A percentile compares a stretch with the other conserved stretches of the same genome.
Conservation (phyloP, 1,140 invertebrate species). For the Polypedilum pembai region DNA sequence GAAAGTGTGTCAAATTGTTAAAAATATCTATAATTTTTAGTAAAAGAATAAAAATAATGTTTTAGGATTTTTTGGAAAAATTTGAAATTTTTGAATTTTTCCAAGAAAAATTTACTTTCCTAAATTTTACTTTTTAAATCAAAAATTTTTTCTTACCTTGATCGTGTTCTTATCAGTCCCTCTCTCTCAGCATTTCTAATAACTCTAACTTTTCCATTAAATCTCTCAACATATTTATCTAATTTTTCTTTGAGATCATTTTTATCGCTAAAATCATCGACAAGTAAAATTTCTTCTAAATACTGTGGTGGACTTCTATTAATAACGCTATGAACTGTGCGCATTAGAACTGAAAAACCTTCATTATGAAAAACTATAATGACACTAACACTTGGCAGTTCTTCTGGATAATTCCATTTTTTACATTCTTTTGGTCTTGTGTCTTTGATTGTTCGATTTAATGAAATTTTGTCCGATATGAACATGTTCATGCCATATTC, state of each 20-base stretch:
- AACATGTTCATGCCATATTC: slow-evolving; percentile 98
- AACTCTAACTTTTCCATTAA: slow-evolving; percentile 80
- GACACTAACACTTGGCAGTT: slow-evolving; percentile 84
- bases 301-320: slow-evolving; percentile 84
- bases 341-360: slow-evolving; percentile 87
- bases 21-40: no score
- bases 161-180: slow-evolving; percentile 86
- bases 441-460: slow-evolving; percentile 74
- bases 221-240: slow-evolving; percentile 82
- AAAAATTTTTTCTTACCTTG: slow-evolving; percentile 39
- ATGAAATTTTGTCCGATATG: slow-evolving; percentile 86
- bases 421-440: slow-evolving; percentile 84
- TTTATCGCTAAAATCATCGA: slow-evolving; percentile 97
- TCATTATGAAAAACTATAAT: slow-evolving; percentile 99
- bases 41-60: no score
- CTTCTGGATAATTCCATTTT: slow-evolving; percentile 90
- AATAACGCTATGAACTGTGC: slow-evolving; percentile 95
- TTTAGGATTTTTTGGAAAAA: no score
- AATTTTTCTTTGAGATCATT: slow-evolving; percentile 81
- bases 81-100: no score
- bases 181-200: slow-evolving; percentile 80
- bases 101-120: no score
- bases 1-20: no score
- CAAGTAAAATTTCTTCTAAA: slow-evolving; percentile 91
- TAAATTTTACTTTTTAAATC: no score